Conservation (phyloP, 2,113 vertebrate genomes). For the Coreoperca whiteheadi region DNA sequence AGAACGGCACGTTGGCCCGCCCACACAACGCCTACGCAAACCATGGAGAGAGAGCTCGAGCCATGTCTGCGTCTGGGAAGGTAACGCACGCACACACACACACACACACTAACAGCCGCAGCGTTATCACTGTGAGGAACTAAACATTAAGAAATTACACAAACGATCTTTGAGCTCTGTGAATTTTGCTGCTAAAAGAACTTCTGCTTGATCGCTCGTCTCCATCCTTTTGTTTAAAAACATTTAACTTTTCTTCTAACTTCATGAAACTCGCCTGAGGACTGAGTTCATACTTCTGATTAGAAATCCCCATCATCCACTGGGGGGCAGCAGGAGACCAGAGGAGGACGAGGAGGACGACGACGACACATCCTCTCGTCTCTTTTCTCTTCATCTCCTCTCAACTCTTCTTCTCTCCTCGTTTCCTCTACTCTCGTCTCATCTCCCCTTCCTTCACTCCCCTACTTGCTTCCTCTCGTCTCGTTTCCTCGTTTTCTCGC, state of each 20-base stretch:
- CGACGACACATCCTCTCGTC: not conserved
- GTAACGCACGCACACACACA: slow-evolving; percentile 47
- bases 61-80: slow-evolving; percentile 80
- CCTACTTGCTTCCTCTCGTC: not conserved
- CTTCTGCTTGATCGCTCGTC: no score
- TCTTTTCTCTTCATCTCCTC: fast-evolving
- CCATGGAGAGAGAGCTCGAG: slow-evolving; percentile 66
- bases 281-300: not conserved
- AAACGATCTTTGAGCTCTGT: no score
- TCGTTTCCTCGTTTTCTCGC: not conserved
- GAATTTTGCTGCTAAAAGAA: no score
- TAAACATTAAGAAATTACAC: no score
- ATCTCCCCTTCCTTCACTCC: not conserved
- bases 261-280: not conserved
- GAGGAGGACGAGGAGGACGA: no score
- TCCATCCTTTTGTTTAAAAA: no score
- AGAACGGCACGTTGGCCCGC: slow-evolving; percentile 73
- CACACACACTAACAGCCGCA: not conserved
- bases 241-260: no score
- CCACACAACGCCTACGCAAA: slow-evolving; percentile 60
- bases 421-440: not conserved
- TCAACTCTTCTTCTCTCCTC: not conserved
- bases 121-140: no score
- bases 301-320: not conserved
- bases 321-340: slow-evolving; percentile 26